Conservation (phyloP, 2,113 vertebrate genomes). For the Bungarus multicinctus region DNA sequence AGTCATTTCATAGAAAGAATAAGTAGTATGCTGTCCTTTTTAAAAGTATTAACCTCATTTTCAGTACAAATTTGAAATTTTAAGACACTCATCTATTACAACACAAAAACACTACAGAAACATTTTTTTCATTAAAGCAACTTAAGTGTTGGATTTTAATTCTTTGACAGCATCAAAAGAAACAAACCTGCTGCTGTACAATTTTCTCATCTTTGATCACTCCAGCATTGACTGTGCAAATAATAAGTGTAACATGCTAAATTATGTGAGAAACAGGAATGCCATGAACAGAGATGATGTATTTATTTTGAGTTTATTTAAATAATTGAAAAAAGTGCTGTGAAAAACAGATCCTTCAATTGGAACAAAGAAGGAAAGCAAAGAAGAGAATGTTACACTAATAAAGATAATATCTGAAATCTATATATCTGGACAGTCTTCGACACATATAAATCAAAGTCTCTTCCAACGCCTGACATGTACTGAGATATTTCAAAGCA, state of each 20-base stretch:
- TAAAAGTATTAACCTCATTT: slow-evolving; percentile 29
- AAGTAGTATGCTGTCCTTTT: not conserved
- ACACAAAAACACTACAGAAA: not conserved
- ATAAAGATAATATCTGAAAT: slow-evolving; percentile 24
- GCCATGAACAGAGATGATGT: slow-evolving; percentile 38
- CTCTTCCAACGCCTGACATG: not conserved
- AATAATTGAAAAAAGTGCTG: slow-evolving; percentile 50
- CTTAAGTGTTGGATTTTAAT: slow-evolving; percentile 35
- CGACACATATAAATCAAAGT: slow-evolving; percentile 3
- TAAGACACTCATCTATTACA: not conserved
- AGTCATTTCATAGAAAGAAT: slow-evolving; percentile 1
- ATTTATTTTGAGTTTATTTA: slow-evolving; percentile 38
- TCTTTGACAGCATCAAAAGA: slow-evolving; percentile 35
- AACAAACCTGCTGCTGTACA: slow-evolving; percentile 28
- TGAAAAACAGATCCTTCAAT: slow-evolving; percentile 52
- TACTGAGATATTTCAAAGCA: not conserved
- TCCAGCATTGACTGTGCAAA: slow-evolving; percentile 48
- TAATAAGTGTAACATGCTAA: slow-evolving; percentile 53
- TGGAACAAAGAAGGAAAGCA: slow-evolving; percentile 31
- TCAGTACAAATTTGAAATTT: slow-evolving; percentile 23
- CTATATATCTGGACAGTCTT: not conserved
- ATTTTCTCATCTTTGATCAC: slow-evolving; percentile 25
- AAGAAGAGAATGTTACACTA: slow-evolving; percentile 31
- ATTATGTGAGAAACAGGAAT: slow-evolving; percentile 45
- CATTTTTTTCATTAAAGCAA: not conserved